phyloP scores from a whole-genome alignment of 1,140 invertebrate species.

The Rhyacophila brunnea region DNA sequence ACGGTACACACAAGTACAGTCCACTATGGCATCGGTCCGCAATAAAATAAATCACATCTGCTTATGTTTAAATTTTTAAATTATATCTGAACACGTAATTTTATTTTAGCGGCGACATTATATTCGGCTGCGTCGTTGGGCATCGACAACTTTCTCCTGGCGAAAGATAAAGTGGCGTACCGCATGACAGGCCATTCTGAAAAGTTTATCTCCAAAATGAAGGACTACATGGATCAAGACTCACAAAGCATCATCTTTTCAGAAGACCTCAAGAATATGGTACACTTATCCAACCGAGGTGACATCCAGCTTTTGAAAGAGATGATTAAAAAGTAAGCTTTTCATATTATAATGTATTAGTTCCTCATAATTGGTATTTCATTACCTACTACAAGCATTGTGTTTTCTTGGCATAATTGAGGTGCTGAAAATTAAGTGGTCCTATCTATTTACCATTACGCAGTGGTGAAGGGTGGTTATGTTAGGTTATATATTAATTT shows the following conservation, averaged over 20 bases:
- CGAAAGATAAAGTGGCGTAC: slow-evolving; percentile 10
- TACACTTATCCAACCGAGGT: slow-evolving; percentile 64
- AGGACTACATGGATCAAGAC: slow-evolving; percentile 53
- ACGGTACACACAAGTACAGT: no score
- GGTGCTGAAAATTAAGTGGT: no score
- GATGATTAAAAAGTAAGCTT: slow-evolving; percentile 65
- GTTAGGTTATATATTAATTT: no score
- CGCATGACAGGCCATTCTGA: slow-evolving; percentile 55
- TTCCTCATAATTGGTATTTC: not conserved
- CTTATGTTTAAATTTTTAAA: no score
- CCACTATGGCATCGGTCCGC: no score
- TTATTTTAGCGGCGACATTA: slow-evolving; percentile 20
- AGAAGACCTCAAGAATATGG: slow-evolving; percentile 81
- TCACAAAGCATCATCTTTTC: slow-evolving; percentile 72
- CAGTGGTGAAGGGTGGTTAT: no score
- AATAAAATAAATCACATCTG: no score
- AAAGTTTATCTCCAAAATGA: slow-evolving; percentile 69
- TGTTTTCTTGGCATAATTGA: not conserved
- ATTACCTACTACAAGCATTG: not conserved
- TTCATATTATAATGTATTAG: not conserved
- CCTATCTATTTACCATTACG: no score
- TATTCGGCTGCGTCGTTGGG: slow-evolving; percentile 13
- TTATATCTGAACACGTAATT: no score
- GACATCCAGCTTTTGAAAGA: slow-evolving; percentile 65
- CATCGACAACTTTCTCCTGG: slow-evolving; percentile 17